phyloP scores from a whole-genome alignment of 2,888 invertebrate species.

The Halictus ligatus region DNA sequence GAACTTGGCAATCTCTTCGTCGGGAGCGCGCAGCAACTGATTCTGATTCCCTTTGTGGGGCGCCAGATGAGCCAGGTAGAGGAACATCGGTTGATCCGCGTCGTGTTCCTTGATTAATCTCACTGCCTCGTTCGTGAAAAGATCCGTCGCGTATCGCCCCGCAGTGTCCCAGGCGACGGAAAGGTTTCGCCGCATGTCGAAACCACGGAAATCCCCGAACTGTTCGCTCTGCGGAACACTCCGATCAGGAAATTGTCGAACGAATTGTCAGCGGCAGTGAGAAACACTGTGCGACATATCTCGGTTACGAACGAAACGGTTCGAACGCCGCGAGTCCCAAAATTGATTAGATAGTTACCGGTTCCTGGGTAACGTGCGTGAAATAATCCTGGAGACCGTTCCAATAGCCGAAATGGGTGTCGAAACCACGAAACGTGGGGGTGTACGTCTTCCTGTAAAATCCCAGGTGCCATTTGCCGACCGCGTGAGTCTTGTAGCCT shows the following conservation, averaged over 20 bases:
- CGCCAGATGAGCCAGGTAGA: constrained; percentile 89
- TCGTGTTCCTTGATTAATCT: constrained; percentile 86
- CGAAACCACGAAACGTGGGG: constrained; percentile 91
- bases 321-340: background rate
- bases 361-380: constrained; percentile 86
- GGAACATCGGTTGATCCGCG: constrained; percentile 86
- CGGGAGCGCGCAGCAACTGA: constrained; percentile 90
- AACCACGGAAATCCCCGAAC: constrained; percentile 81
- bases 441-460: constrained; percentile 90
- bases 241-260: background rate
- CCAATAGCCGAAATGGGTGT: constrained; percentile 92
- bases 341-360: constrained; percentile 80
- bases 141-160: constrained; percentile 88
- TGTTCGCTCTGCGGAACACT: constrained; percentile 23
- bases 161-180: constrained; percentile 85
- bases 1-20: constrained; percentile 89
- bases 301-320: background rate
- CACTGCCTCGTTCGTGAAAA: constrained; percentile 89
- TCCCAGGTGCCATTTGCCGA: constrained; percentile 97
- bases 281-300: too few species aligned
- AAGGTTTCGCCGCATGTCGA: constrained; percentile 88
- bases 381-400: constrained; percentile 92
- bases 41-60: constrained; percentile 89
- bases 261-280: background rate
- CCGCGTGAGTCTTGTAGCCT: constrained; percentile 92